Evolutionary conservation across 2,113 vertebrate genomes (phyloP).

Genomic region (Syrrhaptes paradoxus): DNA sequence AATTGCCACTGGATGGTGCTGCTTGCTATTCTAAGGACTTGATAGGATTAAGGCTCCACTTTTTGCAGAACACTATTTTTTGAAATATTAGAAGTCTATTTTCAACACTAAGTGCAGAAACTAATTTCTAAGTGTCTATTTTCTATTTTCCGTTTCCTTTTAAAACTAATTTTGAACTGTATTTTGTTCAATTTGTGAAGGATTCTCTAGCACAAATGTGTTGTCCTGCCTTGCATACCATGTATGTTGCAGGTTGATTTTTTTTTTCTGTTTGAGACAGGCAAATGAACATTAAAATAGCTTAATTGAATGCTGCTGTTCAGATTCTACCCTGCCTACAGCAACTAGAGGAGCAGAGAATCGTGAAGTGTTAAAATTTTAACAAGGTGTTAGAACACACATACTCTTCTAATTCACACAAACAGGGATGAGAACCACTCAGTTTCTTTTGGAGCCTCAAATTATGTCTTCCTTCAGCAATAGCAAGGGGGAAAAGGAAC

Average conservation of each 20-base stretch:
- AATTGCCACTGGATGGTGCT: conserved; percentile 61
- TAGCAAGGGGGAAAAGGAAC: not conserved
- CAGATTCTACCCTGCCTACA: not conserved
- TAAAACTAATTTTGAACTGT: not conserved
- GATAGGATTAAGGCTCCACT: not conserved
- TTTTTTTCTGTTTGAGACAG: not conserved
- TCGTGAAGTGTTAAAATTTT: conserved; percentile 41
- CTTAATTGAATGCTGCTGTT: conserved; percentile 49
- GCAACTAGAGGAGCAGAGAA: conserved; percentile 6
- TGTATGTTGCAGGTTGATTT: not conserved
- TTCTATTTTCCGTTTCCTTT: not conserved
- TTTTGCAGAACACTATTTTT: not conserved
- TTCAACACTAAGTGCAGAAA: not conserved
- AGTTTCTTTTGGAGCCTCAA: not conserved
- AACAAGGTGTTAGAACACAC: not conserved
- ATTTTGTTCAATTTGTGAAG: not conserved
- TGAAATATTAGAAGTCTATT: not conserved
- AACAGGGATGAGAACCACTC: not conserved
- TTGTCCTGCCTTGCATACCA: not conserved
- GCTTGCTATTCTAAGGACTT: conserved; percentile 25
- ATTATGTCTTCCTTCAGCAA: not conserved
- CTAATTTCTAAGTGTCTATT: not conserved
- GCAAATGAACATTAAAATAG: conserved; percentile 41
- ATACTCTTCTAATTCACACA: not conserved
- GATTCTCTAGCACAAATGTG: not conserved